Evolutionary conservation across 1,140 invertebrate genomes (phyloP).

Genomic region (Helicoverpa armigera): DNA sequence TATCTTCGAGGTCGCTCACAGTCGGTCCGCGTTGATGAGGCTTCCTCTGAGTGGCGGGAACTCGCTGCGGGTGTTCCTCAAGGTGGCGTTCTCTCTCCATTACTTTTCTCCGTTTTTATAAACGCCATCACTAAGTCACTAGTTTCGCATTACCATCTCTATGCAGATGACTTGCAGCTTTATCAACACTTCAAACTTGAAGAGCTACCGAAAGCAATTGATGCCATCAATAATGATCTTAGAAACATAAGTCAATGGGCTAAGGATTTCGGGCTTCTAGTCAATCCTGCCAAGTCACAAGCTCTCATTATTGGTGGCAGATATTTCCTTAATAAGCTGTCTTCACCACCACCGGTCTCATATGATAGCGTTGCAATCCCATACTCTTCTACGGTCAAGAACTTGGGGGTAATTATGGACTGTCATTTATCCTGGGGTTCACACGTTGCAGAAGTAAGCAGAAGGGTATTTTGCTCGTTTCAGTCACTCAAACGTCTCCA

Average conservation of each 20-base stretch:
- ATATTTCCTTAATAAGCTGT: too few relatives aligned
- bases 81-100: conserved; percentile 1
- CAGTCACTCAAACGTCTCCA: too few relatives aligned
- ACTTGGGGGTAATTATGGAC: too few relatives aligned
- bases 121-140: background rate
- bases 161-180: conserved; percentile 5
- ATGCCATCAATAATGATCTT: background rate
- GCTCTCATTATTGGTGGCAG: background rate
- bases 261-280: background rate
- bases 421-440: too few relatives aligned
- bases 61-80: background rate
- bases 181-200: background rate
- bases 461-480: too few relatives aligned
- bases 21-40: background rate
- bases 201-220: background rate
- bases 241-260: background rate
- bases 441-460: too few relatives aligned
- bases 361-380: too few relatives aligned
- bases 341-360: too few relatives aligned
- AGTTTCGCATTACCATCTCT: background rate
- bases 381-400: too few relatives aligned
- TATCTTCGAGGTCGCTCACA: background rate
- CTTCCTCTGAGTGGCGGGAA: background rate
- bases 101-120: background rate
- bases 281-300: background rate